A percentile compares a stretch with the other conserved stretches of the same genome.
Conservation (phyloP, 2,797 vertebrate genomes). For the Bradypus variegatus region DNA sequence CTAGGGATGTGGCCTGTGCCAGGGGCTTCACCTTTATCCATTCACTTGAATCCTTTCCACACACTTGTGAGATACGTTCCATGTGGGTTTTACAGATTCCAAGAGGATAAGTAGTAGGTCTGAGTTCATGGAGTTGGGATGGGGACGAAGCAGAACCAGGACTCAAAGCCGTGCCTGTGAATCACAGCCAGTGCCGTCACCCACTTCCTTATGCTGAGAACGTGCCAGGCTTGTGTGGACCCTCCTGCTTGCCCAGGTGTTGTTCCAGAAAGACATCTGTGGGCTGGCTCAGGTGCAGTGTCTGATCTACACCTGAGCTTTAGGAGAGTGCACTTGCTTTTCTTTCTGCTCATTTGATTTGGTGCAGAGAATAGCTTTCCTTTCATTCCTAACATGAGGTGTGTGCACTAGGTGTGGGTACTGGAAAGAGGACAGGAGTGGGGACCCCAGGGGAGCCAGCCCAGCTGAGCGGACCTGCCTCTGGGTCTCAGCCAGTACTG, state of each 20-base stretch:
- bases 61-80: neutral
- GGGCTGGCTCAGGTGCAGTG: neutral
- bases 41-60: neutral
- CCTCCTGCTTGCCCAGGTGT: neutral
- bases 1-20: too few relatives aligned
- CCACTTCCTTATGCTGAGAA: neutral
- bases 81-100: neutral
- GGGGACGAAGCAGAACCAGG: neutral
- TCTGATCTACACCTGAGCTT: neutral
- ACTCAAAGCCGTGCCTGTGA: neutral
- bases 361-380: neutral
- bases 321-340: neutral
- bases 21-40: neutral
- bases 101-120: neutral
- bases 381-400: neutral
- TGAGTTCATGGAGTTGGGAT: neutral
- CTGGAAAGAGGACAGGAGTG: neutral
- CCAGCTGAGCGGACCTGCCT: neutral
- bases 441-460: neutral
- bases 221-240: rapidly evolving
- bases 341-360: neutral
- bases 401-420: rapidly evolving
- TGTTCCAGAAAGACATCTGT: neutral
- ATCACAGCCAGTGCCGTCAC: neutral
- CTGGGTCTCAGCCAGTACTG: neutral